Evolutionary conservation across 1,140 invertebrate species (phyloP).

Genomic region (Goniozus legneri): DNA sequence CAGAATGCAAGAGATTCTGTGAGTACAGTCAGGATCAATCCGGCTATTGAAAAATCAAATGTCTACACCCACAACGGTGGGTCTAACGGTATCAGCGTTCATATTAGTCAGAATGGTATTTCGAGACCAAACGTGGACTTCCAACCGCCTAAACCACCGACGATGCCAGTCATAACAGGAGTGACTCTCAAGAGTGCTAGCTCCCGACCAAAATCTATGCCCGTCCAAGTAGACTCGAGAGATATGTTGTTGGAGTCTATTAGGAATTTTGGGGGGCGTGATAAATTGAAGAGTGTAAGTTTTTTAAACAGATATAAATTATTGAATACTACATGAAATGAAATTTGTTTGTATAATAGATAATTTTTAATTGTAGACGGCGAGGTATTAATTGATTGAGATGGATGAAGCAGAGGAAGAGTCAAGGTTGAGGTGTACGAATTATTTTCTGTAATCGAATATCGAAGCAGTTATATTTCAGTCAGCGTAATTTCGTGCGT

Average conservation of each 20-base stretch:
- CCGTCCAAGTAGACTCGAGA: slow-evolving; percentile 55
- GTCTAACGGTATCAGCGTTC: slow-evolving; percentile 31
- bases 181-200: slow-evolving; percentile 46
- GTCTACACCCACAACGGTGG: too few relatives aligned
- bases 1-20: slow-evolving; percentile 1
- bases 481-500: too few relatives aligned
- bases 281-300: slow-evolving; percentile 57
- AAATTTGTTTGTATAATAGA: too few relatives aligned
- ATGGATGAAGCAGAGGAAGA: too few relatives aligned
- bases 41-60: not conserved
- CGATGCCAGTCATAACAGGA: slow-evolving; percentile 49
- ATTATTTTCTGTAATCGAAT: too few relatives aligned
- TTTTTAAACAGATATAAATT: too few relatives aligned
- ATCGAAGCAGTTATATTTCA: too few relatives aligned
- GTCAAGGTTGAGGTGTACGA: too few relatives aligned
- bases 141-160: slow-evolving; percentile 38
- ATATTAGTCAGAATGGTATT: slow-evolving; percentile 3
- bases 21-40: slow-evolving; percentile 7
- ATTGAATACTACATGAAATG: too few relatives aligned
- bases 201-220: slow-evolving; percentile 32
- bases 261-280: slow-evolving; percentile 63
- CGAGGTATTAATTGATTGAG: too few relatives aligned
- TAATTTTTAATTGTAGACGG: not conserved
- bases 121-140: not conserved
- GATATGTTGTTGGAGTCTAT: slow-evolving; percentile 71